Conservation (phyloP, 2,113 vertebrate species). For the Hemicordylus capensis region DNA sequence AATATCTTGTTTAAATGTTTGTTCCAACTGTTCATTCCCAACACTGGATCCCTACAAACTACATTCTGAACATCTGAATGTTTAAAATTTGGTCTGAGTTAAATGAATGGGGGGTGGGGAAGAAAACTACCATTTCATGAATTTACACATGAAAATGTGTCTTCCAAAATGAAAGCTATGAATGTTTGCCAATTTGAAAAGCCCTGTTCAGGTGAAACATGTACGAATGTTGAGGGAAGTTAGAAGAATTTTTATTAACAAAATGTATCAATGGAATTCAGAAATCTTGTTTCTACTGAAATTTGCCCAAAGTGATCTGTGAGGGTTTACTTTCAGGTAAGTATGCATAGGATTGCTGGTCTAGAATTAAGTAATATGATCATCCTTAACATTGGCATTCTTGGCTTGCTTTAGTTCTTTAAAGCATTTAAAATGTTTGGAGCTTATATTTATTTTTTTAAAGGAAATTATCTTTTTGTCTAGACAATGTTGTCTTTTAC, state of each 20-base stretch:
- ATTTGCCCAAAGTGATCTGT: not conserved
- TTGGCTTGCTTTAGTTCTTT: slow-evolving; percentile 55
- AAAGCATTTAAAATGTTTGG: slow-evolving; percentile 33
- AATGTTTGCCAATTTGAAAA: not conserved
- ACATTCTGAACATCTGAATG: too few species aligned
- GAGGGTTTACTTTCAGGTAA: too few species aligned
- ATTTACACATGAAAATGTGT: not conserved
- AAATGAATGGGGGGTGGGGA: not conserved
- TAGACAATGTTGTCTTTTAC: slow-evolving; percentile 58
- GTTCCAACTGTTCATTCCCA: not conserved
- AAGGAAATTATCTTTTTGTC: slow-evolving; percentile 55
- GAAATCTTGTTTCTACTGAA: not conserved
- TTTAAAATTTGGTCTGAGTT: not conserved
- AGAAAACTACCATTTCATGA: not conserved
- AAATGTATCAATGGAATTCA: not conserved
- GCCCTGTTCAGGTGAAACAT: not conserved
- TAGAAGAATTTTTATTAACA: not conserved
- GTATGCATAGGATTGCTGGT: too few species aligned
- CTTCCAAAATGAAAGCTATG: not conserved
- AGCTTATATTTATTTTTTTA: slow-evolving; percentile 55
- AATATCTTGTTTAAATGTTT: not conserved
- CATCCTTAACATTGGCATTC: slow-evolving; percentile 48
- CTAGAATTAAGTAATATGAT: not conserved
- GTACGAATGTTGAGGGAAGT: not conserved
- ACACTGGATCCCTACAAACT: not conserved